Evolutionary conservation across 2,113 vertebrate genomes (phyloP).

Genomic region (zebrafish (Danio rerio)): GRCz12tu NC_133181.1:31508001-31508500

Average conservation of each 20-base stretch:
- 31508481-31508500: no score
- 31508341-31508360: constrained; percentile 35
- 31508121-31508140: constrained; percentile 20
- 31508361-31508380: not conserved
- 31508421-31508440: no score
- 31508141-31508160: constrained; percentile 67
- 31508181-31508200: constrained; percentile 94
- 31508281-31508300: constrained; percentile 99
- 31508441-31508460: no score
- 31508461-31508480: no score
- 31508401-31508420: no score
- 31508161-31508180: constrained; percentile 96
- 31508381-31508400: no score
- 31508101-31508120: constrained; percentile 35
- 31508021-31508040: constrained; percentile 41
- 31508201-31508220: constrained; percentile 97
- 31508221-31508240: constrained; percentile 96
- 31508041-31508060: constrained; percentile 5
- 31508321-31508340: constrained; percentile 98
- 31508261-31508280: constrained; percentile 97
- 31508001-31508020: constrained; percentile 35
- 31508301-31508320: constrained; percentile 99
- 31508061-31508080: constrained; percentile 37
- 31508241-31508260: constrained; percentile 98
- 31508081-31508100: constrained; percentile 1